Conservation (phyloP, 2,797 vertebrate genomes). For the Nannoperca obscura region DNA sequence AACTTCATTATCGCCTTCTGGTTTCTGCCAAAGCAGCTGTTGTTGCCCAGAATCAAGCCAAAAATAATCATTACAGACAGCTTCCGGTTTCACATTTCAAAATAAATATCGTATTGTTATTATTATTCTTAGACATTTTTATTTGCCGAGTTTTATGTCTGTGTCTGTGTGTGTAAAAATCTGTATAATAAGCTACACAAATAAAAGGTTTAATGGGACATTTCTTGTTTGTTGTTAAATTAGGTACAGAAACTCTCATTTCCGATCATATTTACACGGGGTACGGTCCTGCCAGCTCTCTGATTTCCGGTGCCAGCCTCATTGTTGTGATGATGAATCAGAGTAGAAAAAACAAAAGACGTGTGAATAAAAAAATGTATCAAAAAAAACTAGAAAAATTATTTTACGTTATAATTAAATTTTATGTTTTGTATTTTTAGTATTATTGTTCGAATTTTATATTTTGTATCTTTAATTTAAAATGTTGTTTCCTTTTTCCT, state of each 20-base stretch:
- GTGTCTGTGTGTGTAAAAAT: too few species aligned
- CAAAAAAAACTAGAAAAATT: too few species aligned
- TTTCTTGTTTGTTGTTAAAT: not conserved
- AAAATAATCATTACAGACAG: fast-evolving
- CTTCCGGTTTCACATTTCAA: conserved; percentile 40
- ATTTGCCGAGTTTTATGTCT: fast-evolving
- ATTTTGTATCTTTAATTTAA: not conserved
- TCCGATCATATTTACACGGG: conserved; percentile 7
- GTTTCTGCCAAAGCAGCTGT: conserved; percentile 56
- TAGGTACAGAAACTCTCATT: fast-evolving
- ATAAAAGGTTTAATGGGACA: too few species aligned
- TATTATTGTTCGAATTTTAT: not conserved
- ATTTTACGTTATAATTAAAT: too few species aligned
- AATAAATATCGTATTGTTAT: not conserved
- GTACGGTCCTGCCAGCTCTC: not conserved
- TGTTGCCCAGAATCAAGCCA: conserved; percentile 13
- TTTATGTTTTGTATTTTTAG: not conserved
- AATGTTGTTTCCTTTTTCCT: not conserved
- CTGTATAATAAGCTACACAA: fast-evolving
- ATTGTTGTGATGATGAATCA: conserved; percentile 14
- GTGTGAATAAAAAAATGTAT: not conserved
- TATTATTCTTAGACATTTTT: not conserved
- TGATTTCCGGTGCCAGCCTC: conserved; percentile 39
- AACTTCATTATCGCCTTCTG: conserved; percentile 26
- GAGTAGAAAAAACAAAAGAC: not conserved